Percentiles rank a stretch among this genome's conserved stretches.
Evolutionary conservation across 2,113 vertebrate species (phyloP).

Genomic region (Ptilorrhoa leucosticta): DNA sequence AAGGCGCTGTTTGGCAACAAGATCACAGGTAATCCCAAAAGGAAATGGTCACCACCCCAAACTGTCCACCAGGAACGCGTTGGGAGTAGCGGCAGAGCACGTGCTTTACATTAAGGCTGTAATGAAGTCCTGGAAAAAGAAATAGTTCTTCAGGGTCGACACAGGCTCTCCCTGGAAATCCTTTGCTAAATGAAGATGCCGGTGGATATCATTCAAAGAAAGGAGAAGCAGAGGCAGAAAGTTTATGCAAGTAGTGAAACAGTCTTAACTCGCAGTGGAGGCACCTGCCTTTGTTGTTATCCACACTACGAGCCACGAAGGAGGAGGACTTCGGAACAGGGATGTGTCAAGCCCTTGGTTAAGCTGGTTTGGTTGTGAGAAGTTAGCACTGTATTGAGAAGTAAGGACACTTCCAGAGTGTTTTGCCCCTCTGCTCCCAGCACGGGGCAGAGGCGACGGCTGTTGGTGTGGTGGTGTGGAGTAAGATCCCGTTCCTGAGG

Average conservation of each 20-base stretch:
- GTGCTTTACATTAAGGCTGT: not conserved
- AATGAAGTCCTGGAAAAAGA: slow-evolving; percentile 11
- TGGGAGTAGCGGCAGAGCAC: not conserved
- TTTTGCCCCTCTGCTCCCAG: not conserved
- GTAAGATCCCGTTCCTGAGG: slow-evolving; percentile 31
- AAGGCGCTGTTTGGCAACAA: slow-evolving; percentile 51
- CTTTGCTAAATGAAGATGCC: not conserved
- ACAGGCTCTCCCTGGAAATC: not conserved
- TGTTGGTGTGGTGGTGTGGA: slow-evolving; percentile 51
- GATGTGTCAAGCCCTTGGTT: slow-evolving; percentile 54
- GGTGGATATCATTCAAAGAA: not conserved
- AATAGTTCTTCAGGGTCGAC: not conserved
- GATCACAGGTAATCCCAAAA: not conserved
- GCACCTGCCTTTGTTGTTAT: not conserved
- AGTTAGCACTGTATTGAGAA: slow-evolving; percentile 57
- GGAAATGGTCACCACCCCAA: not conserved
- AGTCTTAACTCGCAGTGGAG: not conserved
- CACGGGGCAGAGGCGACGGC: not conserved
- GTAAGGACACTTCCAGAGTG: slow-evolving; percentile 65
- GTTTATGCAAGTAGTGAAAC: not conserved
- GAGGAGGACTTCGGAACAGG: slow-evolving; percentile 36
- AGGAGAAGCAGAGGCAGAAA: not conserved
- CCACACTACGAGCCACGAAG: not conserved
- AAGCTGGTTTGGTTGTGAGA: slow-evolving; percentile 61
- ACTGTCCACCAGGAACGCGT: not conserved